Evolutionary conservation across 2,113 vertebrate species (phyloP), one percentile per base, ranked within the genome.

Genomic region (Cololabis saira): DNA sequence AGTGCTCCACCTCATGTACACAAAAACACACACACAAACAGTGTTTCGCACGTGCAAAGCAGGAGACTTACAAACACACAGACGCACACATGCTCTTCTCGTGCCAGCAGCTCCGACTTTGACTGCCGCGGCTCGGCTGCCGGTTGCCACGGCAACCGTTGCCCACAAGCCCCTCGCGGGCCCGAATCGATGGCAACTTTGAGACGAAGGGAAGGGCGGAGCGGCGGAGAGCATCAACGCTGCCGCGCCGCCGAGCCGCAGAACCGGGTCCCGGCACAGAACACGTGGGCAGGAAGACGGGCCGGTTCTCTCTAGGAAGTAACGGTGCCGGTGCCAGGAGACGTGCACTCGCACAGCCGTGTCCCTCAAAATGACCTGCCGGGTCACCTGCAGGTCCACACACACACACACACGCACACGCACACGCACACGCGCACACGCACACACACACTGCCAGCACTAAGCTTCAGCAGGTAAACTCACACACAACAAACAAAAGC

Each of bases 111-210:
- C 87, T 81, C 73, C 89, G 92, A 92, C 84, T 91, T 92, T 90
- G 92, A 91, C 90, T 82, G 91, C 77, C 89, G n/a, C 90, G 85
- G 88, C 89, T 87, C 85, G 65, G 80, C 90, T 92, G 90, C 81
- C 59, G 84, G 92, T 94, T 92, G 83, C 89, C 85, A 89, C 88
- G 77, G 91, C 87, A 93, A 94, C 93, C 85, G 60, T 93, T 90
- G 92, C 93, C 90, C 91, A 91, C 78, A 88, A n/a, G 92, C 89
- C 85, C 90, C 85, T 90, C 85, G 75, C 91, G 90, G 90, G 85
- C 89, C 88, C 81, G 84, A 94, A 92, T 93, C 91, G 89, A 92
- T 92, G 91, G 91, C 84, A 87, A 80, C 73, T 84, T 79, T 80
- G 63, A 87, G 81, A 90, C 51, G 57, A 81, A 80, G 73, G 72